Percentiles rank a stretch among this genome's conserved stretches.
Conservation (phyloP, 2,113 vertebrate species). For the Rhegmatorhina hoffmannsi region DNA sequence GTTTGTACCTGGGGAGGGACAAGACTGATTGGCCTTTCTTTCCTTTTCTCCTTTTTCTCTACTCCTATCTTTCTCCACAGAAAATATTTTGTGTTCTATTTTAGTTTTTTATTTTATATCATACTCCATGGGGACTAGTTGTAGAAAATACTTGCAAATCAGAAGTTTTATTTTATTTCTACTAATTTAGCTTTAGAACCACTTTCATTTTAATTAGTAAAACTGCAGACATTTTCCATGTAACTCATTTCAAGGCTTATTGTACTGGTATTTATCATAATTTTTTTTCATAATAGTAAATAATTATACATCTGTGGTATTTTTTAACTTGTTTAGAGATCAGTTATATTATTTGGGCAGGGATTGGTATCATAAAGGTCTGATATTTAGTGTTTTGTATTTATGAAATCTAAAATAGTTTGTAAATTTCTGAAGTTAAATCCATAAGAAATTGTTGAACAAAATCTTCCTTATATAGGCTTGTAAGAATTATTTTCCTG, state of each 20-base stretch:
- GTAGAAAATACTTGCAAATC: neutral
- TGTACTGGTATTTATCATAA: neutral
- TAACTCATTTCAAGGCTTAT: neutral
- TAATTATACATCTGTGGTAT: neutral
- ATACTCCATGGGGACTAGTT: neutral
- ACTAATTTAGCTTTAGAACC: neutral
- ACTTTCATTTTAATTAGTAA: neutral
- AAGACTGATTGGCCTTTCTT: neutral
- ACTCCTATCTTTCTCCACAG: neutral
- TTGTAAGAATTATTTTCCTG: neutral
- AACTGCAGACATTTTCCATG: neutral
- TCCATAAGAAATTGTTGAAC: neutral
- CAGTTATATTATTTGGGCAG: neutral
- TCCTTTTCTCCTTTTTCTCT: neutral
- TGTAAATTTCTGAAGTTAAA: neutral
- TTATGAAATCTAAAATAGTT: neutral
- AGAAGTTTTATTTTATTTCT: neutral
- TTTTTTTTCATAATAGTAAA: neutral
- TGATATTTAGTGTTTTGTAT: neutral
- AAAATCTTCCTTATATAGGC: neutral
- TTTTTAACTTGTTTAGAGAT: neutral
- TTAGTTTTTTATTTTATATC: neutral
- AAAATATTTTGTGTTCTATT: neutral
- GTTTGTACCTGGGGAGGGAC: neutral
- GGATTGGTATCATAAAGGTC: neutral